Evolutionary conservation across 2,113 vertebrate species (phyloP).

Genomic region (Barnardius zonarius): DNA sequence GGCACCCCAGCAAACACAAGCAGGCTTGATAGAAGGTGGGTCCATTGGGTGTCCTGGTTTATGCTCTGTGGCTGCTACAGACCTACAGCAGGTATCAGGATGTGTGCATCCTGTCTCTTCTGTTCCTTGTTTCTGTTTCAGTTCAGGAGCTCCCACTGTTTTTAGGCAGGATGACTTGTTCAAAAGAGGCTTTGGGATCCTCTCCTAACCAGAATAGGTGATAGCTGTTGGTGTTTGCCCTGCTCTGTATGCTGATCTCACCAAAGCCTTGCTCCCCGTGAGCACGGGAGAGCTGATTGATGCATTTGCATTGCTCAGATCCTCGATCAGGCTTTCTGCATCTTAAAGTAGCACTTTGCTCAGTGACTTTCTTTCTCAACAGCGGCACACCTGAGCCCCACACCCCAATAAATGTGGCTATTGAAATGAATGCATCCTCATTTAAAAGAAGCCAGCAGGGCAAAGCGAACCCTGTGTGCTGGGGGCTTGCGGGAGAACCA

Average conservation of each 20-base stretch:
- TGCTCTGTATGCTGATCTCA: neutral
- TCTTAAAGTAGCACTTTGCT: neutral
- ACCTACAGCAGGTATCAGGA: neutral
- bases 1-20: neutral
- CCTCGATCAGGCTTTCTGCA: neutral
- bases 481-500: neutral
- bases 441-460: neutral
- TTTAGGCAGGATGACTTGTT: neutral
- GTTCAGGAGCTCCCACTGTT: neutral
- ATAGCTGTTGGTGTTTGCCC: neutral
- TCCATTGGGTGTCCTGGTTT: rapidly evolving
- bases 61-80: rapidly evolving
- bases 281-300: neutral
- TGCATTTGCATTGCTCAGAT: neutral
- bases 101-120: rapidly evolving
- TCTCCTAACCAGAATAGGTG: rapidly evolving
- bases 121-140: neutral
- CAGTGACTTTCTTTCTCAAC: neutral
- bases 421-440: neutral
- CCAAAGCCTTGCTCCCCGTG: neutral
- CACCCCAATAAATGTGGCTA: neutral
- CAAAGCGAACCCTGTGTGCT: neutral
- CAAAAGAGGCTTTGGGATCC: neutral
- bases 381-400: neutral
- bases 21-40: neutral